These are phyloP conservation scores for Ficedula albicollis DNA, from an alignment of 2,797 vertebrate species.

Conservation along the genomic window DNA sequence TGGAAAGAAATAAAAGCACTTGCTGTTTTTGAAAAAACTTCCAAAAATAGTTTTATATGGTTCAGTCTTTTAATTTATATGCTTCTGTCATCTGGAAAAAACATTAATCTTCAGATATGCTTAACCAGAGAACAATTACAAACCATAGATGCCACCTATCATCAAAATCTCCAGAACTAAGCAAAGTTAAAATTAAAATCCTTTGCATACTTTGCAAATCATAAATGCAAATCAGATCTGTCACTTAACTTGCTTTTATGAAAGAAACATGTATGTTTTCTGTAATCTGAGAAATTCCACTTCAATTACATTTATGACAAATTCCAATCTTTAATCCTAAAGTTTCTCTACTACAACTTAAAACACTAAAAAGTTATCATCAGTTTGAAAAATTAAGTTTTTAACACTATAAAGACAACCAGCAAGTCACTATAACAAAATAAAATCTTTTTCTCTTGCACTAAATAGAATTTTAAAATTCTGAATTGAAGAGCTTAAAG, in stretches of 20 bases:
- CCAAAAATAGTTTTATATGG: neutral
- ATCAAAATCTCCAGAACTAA: neutral
- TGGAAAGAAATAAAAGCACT: neutral
- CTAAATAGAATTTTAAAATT: neutral
- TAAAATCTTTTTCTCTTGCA: neutral
- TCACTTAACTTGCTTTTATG: neutral
- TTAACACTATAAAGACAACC: neutral
- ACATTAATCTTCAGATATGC: neutral
- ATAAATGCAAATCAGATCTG: neutral
- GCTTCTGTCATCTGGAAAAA: neutral
- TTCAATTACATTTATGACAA: neutral
- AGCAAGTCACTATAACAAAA: neutral
- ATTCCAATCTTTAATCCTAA: neutral
- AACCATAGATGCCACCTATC: neutral
- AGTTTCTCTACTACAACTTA: neutral
- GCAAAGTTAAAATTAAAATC: neutral
- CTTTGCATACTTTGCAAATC: neutral
- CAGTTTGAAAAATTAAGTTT: neutral
- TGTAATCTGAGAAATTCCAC: neutral
- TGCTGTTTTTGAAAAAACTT: neutral
- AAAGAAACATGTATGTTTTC: neutral
- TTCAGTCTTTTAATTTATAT: neutral
- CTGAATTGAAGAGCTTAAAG: neutral
- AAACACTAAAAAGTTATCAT: neutral
- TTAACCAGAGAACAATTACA: neutral